Conservation (phyloP, 2,888 invertebrate species). For the Trichacis sp. region DNA sequence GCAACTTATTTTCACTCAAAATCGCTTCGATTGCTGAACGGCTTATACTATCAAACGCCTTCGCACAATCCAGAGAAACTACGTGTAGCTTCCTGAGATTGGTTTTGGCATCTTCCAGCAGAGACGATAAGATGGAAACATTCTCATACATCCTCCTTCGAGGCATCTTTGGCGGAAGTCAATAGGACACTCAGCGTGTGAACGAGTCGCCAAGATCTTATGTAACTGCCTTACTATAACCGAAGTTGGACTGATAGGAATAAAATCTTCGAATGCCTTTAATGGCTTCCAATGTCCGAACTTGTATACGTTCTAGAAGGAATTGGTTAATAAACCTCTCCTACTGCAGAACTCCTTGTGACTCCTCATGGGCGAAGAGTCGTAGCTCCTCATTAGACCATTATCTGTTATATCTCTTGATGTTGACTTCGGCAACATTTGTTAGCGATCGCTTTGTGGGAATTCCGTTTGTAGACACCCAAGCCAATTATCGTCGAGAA, state of each 20-base stretch:
- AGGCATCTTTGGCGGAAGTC: constrained; percentile 42
- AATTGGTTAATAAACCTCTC: no score
- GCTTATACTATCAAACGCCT: constrained; percentile 66
- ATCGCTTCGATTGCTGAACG: constrained; percentile 53
- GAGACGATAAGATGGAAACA: constrained; percentile 26
- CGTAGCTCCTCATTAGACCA: no score
- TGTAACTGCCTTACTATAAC: constrained; percentile 37
- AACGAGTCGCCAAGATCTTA: constrained; percentile 32
- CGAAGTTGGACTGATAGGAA: constrained; percentile 15
- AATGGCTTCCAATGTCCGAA: no score
- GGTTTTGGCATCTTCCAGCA: constrained; percentile 43
- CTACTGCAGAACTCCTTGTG: no score
- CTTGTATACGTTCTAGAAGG: no score
- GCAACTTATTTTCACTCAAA: constrained; percentile 57
- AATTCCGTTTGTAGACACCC: constrained; percentile 18
- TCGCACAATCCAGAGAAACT: constrained; percentile 66
- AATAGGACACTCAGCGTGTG: constrained; percentile 8
- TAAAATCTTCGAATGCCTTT: no score
- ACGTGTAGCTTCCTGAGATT: constrained; percentile 57
- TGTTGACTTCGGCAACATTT: no score
- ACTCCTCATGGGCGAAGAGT: no score
- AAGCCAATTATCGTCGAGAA: constrained; percentile 15
- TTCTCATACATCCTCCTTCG: constrained; percentile 46
- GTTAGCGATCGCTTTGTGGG: no score
- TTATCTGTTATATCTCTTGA: no score